These are phyloP conservation scores for Ictalurus punctatus DNA, from an alignment of 2,113 vertebrate species.

Conservation along the genomic window DNA sequence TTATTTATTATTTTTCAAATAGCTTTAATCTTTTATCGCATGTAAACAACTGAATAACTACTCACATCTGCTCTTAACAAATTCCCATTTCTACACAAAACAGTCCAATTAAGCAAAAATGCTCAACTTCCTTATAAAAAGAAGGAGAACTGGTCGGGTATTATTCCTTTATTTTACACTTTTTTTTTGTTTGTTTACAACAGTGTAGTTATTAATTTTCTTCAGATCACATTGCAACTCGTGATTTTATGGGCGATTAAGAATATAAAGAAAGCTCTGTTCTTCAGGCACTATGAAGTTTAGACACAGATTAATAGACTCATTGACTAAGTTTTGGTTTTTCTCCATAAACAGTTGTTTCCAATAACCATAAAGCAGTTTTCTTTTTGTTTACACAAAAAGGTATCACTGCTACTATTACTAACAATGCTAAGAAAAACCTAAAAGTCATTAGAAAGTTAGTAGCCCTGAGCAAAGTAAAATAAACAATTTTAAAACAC, in stretches of 20 bases:
- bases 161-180: background rate
- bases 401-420: background rate
- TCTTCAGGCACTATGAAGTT: background rate
- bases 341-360: background rate
- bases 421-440: background rate
- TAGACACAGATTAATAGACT: background rate
- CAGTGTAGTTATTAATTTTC: background rate
- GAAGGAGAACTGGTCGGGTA: background rate
- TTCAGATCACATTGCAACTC: constrained; percentile 20
- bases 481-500: background rate
- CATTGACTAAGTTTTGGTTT: background rate
- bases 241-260: constrained; percentile 20
- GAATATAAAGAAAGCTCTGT: constrained; percentile 30
- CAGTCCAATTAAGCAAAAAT: background rate
- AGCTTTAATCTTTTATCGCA: background rate
- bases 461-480: background rate
- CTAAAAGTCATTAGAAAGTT: background rate
- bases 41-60: background rate
- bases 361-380: background rate
- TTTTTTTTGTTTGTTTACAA: background rate
- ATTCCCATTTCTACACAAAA: background rate
- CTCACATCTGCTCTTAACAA: background rate
- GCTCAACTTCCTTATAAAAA: background rate
- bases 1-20: background rate
- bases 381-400: background rate